Evolutionary conservation across 1,140 invertebrate species (phyloP).

Genomic region (Bombus ignitus): DNA sequence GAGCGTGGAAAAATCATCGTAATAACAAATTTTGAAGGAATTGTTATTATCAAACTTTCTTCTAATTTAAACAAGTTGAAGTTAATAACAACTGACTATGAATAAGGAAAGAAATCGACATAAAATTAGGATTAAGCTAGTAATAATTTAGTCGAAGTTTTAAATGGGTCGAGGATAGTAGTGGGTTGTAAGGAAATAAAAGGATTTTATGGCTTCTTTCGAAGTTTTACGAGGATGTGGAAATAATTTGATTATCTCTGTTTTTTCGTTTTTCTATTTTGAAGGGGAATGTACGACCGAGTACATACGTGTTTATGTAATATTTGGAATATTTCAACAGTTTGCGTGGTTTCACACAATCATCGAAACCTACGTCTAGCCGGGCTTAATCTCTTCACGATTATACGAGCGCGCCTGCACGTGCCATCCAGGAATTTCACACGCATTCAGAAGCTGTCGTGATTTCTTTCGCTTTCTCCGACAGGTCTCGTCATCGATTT

Average conservation of each 20-base stretch:
- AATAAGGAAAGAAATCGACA: too few relatives aligned
- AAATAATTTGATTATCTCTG: background rate
- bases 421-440: background rate
- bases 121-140: too few relatives aligned
- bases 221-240: background rate
- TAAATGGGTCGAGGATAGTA: too few relatives aligned
- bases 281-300: background rate
- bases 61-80: too few relatives aligned
- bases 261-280: background rate
- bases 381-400: background rate
- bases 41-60: too few relatives aligned
- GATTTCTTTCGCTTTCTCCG: slow-evolving; percentile 9
- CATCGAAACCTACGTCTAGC: too few relatives aligned
- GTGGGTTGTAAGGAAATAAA: background rate
- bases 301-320: background rate
- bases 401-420: background rate
- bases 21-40: too few relatives aligned
- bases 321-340: background rate
- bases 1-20: too few relatives aligned
- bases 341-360: background rate
- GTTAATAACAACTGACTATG: too few relatives aligned
- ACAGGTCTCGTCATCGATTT: background rate
- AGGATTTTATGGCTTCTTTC: background rate
- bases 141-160: too few relatives aligned
- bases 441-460: background rate